Base-by-base conservation (phyloP, 2,113 vertebrate genomes). In the Phocoena sinus region DNA sequence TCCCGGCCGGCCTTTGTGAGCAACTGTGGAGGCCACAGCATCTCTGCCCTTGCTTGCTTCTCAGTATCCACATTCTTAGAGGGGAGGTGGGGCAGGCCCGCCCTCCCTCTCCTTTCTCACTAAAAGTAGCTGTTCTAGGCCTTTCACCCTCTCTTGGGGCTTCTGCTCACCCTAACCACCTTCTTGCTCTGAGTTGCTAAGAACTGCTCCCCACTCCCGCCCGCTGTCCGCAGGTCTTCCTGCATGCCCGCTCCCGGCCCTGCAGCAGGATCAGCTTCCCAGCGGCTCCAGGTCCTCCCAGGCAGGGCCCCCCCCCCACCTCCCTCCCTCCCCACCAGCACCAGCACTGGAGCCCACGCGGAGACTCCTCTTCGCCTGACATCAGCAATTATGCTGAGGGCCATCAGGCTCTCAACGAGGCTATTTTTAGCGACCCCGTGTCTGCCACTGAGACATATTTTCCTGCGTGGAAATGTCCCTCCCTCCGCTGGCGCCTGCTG, bases 361-460 rank as follows among this genome's bases (percentile, higher is more conserved):
- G 65, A 80, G 58, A 60, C 76, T 73, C 76, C 82, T 28, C 86
- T 91, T 96, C 41, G 74, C 44, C 92, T 71, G 76, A 92, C 79
- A 95, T 67, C 80, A 94, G 90, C 36, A 53, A 50, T 94, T 71
- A 96, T 21, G 20, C 92, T 67, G 62, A 94, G 87, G 84, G 71
- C 92, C 84, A 73, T 74, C 84, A 84, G 95, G 38, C 62, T 91
- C 88, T 87, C 87, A 94, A 83, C 53, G 2, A 1, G 94, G 71
- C 96, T 95, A 96, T 94, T 97, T 97, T 94, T 94, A 96, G 88
- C 68, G 71, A 82, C 31, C 67, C 41, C 0, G 3, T 85, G 91
- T 90, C 88, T 92, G 17, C 91, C 95, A 84, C 65, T 8, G 63
- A 81, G 80, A 91, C 60, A 1, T 38, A 60, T 90, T 36, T 71